Base-by-base conservation (phyloP, 2,888 invertebrate genomes). In the Aromia moschata region DNA sequence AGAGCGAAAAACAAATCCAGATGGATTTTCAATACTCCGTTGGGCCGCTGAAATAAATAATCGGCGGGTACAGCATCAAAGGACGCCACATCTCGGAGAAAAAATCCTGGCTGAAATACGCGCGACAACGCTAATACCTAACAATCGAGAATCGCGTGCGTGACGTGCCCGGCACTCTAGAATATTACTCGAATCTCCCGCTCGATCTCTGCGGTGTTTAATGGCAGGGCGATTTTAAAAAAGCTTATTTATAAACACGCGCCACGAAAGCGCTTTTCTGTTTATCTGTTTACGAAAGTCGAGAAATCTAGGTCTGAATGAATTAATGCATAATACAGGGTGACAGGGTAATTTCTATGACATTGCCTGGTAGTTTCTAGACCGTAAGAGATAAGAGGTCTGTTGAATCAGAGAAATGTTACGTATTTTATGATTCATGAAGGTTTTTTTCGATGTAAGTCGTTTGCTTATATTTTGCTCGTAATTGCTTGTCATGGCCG, bases 81-180 rank as follows among this genome's bases (percentile, higher is more conserved):
- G 40, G 14, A 43, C 25, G 36, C 45, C 49, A 55, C 54, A 43
- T 59, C 11, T 41, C 14, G n/a, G n/a, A n/a, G n/a, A 12, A 15
- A 51, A 51, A 57, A 52, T 38, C 31, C 36, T 36, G 12, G 45
- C 36, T 52, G 57, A 52, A 38, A 45, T 57, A 57, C 52, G 51
- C 45, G 16, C 25, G 20, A 37, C 44, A 33, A 47, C 17, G 31
- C 41, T 46, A 46, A 46, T 58, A 58, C 53, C 53, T 43, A 43
- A 58, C n/a, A n/a, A n/a, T 4, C 41, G 47, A 47, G 54, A 41
- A 36, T 41, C 10, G 54, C 33, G 58, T 54, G 54, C 49, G 53
- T 54, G 58, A 49, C 43, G 5, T 31, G 45, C 45, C 14, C 47
- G 41, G 47, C 41, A 17, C 30, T 38, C 56, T 41, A 18, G 41